These are phyloP conservation scores for Camponotus floridanus DNA, from an alignment of 1,140 invertebrate species.

Conservation along the genomic window DNA sequence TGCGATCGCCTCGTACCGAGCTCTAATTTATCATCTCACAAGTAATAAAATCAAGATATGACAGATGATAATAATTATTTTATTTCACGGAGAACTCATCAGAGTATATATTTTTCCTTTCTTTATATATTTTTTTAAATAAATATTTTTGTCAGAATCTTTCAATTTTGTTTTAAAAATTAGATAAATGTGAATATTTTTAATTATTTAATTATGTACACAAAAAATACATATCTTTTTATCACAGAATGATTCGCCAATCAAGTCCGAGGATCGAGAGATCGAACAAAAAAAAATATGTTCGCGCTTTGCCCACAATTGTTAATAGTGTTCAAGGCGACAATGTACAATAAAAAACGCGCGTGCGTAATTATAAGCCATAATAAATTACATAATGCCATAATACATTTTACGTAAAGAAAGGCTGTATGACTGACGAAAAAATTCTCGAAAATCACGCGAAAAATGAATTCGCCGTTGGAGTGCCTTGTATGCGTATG, in stretches of 20 bases:
- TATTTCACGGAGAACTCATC: too few species aligned
- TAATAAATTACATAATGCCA: constrained; percentile 86
- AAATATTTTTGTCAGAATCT: neutral
- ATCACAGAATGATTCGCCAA: neutral
- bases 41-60: constrained; percentile 31
- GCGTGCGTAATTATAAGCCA: constrained; percentile 82
- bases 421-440: constrained; percentile 79
- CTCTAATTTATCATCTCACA: constrained; percentile 59
- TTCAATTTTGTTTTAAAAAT: neutral
- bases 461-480: constrained; percentile 34
- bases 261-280: constrained; percentile 31
- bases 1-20: constrained; percentile 45
- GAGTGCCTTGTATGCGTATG: constrained; percentile 46
- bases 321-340: constrained; percentile 75
- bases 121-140: neutral
- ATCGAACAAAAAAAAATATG: neutral
- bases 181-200: neutral
- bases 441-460: constrained; percentile 55
- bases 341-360: constrained; percentile 82
- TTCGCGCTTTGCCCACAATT: constrained; percentile 55
- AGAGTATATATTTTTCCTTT: neutral
- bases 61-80: constrained; percentile 33
- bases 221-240: neutral
- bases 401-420: constrained; percentile 82
- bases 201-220: neutral